Base-by-base conservation (phyloP, 2,888 invertebrate species). In the Steinernema carpocapsae region DNA sequence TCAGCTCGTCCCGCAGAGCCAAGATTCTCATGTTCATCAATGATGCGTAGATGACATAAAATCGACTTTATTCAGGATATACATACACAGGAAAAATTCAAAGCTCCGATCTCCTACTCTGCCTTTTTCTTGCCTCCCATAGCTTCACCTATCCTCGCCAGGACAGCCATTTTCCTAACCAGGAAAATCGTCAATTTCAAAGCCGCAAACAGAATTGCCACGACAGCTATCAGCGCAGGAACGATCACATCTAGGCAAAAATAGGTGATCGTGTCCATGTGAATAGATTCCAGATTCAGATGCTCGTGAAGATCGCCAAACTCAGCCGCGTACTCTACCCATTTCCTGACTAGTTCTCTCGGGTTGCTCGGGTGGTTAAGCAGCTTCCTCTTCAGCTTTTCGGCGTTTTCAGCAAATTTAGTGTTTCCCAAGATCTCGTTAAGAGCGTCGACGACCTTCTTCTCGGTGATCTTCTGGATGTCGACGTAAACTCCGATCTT, bases 271-370 rank as follows among this genome's bases (percentile, higher is more conserved):
- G 26, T 2, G 26, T 26, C 56, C 6, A 56, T 14, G 56, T 56
- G 22, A 19, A 26, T 26, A 4, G 56, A 22, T 24, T 56, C 56
- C 26, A 56, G 56, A 56, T 56, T 56, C 7, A 56, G 22, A 19
- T 56, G 22, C 17, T 56, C 56, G 56, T 56, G 56, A 17, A 56
- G 19, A 19, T 56, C 56, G 56, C 56, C 56, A 26, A 56, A 56
- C 26, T 56, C 56, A 4, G 56, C 26, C 6, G 56, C 56, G 56
- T 56, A 56, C 26, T 56, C 56, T 12, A 56, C 26, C 56, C 56
- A 56, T 26, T 56, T 22, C 24, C 14, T 14, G 3, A 56, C 56
- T 6, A 6, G n/a, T 6, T 6, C 22, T 17, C 26, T 14, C 26
- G 56, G 56, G 26, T 56, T 17, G 26, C 22, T 10, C 7, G 56